Conservation (phyloP, 1,140 invertebrate species). For the Ceratina australensis region DNA sequence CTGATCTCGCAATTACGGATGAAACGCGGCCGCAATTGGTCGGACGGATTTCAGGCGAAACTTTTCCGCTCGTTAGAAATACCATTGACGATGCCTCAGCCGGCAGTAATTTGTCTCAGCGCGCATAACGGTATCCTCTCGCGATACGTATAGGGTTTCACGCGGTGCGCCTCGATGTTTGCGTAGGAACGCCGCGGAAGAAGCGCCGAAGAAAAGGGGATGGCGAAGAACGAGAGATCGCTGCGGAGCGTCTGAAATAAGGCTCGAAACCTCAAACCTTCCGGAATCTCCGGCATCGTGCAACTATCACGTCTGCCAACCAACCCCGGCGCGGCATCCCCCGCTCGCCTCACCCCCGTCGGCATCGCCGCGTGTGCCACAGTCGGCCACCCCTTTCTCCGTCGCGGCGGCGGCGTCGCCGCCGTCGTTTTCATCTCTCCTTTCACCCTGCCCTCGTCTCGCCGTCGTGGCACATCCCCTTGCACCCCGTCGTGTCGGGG, state of each 20-base stretch:
- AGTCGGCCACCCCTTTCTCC: conserved; percentile 41
- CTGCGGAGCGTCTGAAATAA: conserved; percentile 58
- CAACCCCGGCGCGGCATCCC: conserved; percentile 5
- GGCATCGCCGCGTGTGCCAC: conserved; percentile 17
- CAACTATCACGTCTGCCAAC: conserved; percentile 58
- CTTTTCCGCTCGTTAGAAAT: conserved; percentile 28
- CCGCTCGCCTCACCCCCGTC: not conserved
- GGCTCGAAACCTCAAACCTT: conserved; percentile 55
- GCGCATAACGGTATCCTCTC: too few relatives aligned
- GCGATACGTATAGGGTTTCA: not conserved
- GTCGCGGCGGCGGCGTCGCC: conserved; percentile 32
- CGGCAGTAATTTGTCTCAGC: conserved; percentile 32
- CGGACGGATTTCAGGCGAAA: conserved; percentile 17
- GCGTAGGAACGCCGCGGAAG: conserved; percentile 32
- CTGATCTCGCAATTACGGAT: not conserved
- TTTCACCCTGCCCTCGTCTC: conserved; percentile 56
- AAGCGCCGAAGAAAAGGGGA: conserved; percentile 38
- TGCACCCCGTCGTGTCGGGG: not conserved
- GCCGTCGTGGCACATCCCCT: conserved; percentile 32
- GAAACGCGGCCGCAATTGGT: conserved; percentile 14
- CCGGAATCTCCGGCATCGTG: conserved; percentile 54
- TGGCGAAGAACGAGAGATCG: conserved; percentile 38
- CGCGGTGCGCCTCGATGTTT: conserved; percentile 18
- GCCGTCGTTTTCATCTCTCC: conserved; percentile 64
- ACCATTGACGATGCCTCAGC: conserved; percentile 13